These are phyloP conservation scores for Sebastes diploproa DNA, from an alignment of 2,797 vertebrate genomes.

Conservation along the genomic window DNA sequence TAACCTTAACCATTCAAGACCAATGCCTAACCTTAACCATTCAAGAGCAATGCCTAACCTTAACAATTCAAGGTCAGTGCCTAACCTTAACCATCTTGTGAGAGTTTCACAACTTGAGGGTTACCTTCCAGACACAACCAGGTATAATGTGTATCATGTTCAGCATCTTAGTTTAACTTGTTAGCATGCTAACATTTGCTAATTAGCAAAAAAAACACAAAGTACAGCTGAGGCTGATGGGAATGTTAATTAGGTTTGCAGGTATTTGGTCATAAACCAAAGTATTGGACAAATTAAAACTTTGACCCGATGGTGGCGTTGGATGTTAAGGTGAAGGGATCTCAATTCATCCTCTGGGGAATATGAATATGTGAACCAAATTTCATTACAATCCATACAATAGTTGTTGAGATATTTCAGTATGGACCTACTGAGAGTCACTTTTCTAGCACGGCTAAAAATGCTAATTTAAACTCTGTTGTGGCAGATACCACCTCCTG, in stretches of 20 bases:
- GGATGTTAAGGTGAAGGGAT: neutral
- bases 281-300: neutral
- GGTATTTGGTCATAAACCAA: neutral
- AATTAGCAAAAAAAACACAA: neutral
- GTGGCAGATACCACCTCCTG: neutral
- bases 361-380: neutral
- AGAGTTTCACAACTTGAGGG: no score
- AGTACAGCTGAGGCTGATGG: no score
- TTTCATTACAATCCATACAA: no score
- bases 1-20: fast-evolving
- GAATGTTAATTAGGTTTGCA: no score
- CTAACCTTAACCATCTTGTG: no score
- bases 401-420: neutral
- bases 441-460: neutral
- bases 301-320: neutral
- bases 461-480: neutral
- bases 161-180: neutral
- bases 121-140: no score
- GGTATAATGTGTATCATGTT: neutral
- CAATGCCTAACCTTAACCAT: no score
- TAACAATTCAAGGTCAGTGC: no score
- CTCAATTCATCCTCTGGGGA: neutral
- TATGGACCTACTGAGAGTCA: neutral
- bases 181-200: neutral
- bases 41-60: fast-evolving